Conservation (phyloP, 1,140 invertebrate genomes). For the Hydropsyche tenuis region DNA sequence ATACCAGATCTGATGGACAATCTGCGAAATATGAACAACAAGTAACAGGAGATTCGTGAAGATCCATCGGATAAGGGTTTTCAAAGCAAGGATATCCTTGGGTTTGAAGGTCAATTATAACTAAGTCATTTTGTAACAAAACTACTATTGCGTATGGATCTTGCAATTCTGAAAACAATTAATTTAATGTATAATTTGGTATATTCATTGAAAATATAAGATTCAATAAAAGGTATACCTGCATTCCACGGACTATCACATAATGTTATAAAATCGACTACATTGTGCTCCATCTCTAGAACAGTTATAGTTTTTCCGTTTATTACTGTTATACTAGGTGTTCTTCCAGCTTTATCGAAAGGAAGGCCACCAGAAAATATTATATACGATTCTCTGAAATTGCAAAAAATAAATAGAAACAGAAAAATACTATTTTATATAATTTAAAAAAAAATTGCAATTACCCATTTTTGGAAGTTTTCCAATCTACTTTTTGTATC, state of each 20-base stretch:
- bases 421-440: background rate
- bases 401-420: background rate
- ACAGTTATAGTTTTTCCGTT: slow-evolving; percentile 95
- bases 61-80: slow-evolving; percentile 99
- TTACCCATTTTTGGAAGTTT: slow-evolving; percentile 87
- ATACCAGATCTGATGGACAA: slow-evolving; percentile 94
- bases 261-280: slow-evolving; percentile 95
- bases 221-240: slow-evolving; percentile 66
- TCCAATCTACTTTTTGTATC: slow-evolving; percentile 96
- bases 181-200: background rate
- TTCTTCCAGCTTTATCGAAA: slow-evolving; percentile 85
- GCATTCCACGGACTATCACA: slow-evolving; percentile 93
- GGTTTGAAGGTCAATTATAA: slow-evolving; percentile 94
- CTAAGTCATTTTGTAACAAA: slow-evolving; percentile 95
- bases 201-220: slow-evolving; percentile 5
- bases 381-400: slow-evolving; percentile 80
- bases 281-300: slow-evolving; percentile 98
- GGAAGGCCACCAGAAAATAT: slow-evolving; percentile 96
- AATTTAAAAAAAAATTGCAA: slow-evolving; percentile 35
- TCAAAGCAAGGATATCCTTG: slow-evolving; percentile 98
- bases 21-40: slow-evolving; percentile 96
- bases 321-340: slow-evolving; percentile 95
- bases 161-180: slow-evolving; percentile 82
- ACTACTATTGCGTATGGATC: slow-evolving; percentile 98
- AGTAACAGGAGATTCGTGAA: slow-evolving; percentile 97